Percentiles rank a stretch among this genome's conserved stretches.
Conservation (phyloP, 2,797 vertebrate species). For the Cuniculus paca region DNA sequence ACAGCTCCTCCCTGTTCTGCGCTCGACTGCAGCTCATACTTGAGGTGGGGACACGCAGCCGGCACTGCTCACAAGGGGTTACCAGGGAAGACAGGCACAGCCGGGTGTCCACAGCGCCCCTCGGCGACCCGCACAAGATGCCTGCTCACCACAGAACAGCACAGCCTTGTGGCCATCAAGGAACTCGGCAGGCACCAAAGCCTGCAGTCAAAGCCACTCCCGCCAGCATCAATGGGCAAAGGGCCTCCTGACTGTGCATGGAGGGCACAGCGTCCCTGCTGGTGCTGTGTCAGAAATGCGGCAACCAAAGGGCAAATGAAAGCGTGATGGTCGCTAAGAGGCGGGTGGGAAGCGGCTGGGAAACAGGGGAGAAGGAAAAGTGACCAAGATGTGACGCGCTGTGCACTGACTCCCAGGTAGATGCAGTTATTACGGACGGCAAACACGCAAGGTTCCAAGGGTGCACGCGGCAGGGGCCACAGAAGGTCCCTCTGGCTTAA, state of each 20-base stretch:
- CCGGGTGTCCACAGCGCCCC: not conserved
- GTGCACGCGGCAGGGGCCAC: too few relatives aligned
- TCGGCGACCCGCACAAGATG: not conserved
- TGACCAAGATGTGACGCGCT: not conserved
- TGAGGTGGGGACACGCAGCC: too few relatives aligned
- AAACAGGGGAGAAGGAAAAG: not conserved
- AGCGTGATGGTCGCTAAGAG: not conserved
- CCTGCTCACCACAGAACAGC: not conserved
- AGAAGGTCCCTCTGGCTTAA: not conserved
- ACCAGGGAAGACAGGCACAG: not conserved
- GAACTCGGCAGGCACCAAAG: not conserved
- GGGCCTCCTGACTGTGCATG: not conserved
- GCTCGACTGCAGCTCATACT: not conserved
- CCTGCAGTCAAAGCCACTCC: not conserved
- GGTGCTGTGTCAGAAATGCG: not conserved
- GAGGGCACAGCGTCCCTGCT: not conserved
- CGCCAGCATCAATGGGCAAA: not conserved
- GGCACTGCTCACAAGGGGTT: not conserved
- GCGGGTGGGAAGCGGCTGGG: not conserved
- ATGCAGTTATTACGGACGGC: not conserved
- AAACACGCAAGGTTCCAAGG: not conserved
- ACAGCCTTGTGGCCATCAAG: not conserved
- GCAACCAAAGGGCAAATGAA: not conserved
- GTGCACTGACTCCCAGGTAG: not conserved
- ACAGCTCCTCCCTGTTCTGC: not conserved